These are phyloP conservation scores for Himalopsyche phryganea DNA, from an alignment of 1,140 invertebrate species.

Conservation along the genomic window DNA sequence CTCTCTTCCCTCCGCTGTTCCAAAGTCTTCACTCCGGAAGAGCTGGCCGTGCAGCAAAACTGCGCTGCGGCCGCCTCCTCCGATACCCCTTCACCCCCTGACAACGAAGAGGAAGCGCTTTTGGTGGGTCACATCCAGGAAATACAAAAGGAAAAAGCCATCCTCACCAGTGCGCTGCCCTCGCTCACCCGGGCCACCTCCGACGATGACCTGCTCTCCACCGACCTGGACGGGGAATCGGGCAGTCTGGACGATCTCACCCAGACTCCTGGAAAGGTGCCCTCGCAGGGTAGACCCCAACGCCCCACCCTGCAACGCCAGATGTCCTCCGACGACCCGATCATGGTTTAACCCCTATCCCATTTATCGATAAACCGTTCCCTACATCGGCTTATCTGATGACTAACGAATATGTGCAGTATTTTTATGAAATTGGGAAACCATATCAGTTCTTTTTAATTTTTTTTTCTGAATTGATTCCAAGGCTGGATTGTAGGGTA, in stretches of 20 bases:
- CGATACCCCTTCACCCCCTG: slow-evolving; percentile 40
- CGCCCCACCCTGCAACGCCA: slow-evolving; percentile 42
- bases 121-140: slow-evolving; percentile 71
- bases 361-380: too few species aligned
- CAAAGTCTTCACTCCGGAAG: slow-evolving; percentile 66
- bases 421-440: too few species aligned
- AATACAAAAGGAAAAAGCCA: slow-evolving; percentile 75
- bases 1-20: slow-evolving; percentile 70
- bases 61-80: slow-evolving; percentile 38
- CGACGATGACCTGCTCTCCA: slow-evolving; percentile 75
- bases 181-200: slow-evolving; percentile 72
- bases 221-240: slow-evolving; percentile 67
- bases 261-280: slow-evolving; percentile 34
- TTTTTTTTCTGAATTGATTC: too few species aligned
- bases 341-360: slow-evolving; percentile 42
- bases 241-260: slow-evolving; percentile 63
- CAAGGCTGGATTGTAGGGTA: too few species aligned
- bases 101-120: slow-evolving; percentile 69
- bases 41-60: slow-evolving; percentile 48
- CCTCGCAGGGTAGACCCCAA: slow-evolving; percentile 24
- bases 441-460: too few species aligned
- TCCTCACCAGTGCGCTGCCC: slow-evolving; percentile 75
- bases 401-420: too few species aligned
- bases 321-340: slow-evolving; percentile 50
- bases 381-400: too few species aligned